Evolutionary conservation across 2,888 invertebrate genomes (phyloP).

Genomic region (Ectemnius cavifrons): DNA sequence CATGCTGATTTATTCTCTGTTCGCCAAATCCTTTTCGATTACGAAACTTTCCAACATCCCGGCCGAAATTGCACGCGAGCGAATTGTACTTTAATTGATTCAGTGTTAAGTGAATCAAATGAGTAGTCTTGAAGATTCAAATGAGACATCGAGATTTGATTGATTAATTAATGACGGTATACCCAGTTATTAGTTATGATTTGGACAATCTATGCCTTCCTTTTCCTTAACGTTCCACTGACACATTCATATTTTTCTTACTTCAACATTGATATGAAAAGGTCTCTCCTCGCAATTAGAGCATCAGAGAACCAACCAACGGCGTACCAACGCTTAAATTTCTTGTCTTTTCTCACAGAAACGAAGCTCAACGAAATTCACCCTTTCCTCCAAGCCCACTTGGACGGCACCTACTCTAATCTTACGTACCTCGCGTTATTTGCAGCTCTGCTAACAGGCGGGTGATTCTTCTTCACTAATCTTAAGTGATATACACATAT

Average conservation of each 20-base stretch:
- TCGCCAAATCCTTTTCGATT: background rate
- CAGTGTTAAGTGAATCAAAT: background rate
- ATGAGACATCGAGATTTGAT: too few species aligned
- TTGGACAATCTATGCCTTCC: too few species aligned
- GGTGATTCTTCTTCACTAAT: slow-evolving; percentile 49
- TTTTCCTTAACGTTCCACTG: too few species aligned
- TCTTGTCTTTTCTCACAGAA: slow-evolving; percentile 21
- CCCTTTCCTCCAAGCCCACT: slow-evolving; percentile 52
- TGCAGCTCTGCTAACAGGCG: slow-evolving; percentile 54
- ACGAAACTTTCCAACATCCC: background rate
- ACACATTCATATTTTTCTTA: too few species aligned
- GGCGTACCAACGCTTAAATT: slow-evolving; percentile 34
- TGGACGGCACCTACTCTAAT: slow-evolving; percentile 72
- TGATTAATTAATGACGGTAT: too few species aligned
- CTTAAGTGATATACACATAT: slow-evolving; percentile 23
- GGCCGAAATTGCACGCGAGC: too few species aligned
- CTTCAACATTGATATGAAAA: slow-evolving; percentile 6
- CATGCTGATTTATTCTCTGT: slow-evolving; percentile 48
- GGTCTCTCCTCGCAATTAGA: background rate
- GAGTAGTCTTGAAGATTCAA: background rate
- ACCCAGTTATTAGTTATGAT: too few species aligned
- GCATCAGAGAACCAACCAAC: background rate
- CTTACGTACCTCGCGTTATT: slow-evolving; percentile 49
- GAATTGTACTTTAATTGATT: background rate
- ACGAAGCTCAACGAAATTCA: slow-evolving; percentile 20